These are phyloP conservation scores for Pterophyllum scalare DNA, from an alignment of 2,113 vertebrate species.

Conservation along the genomic window DNA sequence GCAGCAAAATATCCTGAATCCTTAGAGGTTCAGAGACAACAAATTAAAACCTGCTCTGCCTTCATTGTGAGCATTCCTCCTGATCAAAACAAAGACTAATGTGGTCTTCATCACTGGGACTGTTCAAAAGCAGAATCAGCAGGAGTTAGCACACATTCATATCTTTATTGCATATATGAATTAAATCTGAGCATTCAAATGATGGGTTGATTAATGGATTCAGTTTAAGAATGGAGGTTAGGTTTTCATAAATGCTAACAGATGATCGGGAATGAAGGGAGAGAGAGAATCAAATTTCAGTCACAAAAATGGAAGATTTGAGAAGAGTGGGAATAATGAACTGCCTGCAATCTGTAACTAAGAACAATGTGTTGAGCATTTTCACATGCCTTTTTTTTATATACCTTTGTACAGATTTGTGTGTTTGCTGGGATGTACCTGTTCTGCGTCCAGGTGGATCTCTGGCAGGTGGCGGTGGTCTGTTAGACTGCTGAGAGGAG, in stretches of 20 bases:
- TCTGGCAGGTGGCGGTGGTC: conserved; percentile 81
- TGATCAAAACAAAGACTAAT: conserved; percentile 2
- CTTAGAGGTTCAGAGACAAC: conserved; percentile 1
- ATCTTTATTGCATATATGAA: background rate
- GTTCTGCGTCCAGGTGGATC: conserved; percentile 81
- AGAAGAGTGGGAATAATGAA: background rate
- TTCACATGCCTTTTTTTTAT: too few species aligned
- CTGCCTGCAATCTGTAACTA: background rate
- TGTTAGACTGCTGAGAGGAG: conserved; percentile 60
- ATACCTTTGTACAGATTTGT: background rate
- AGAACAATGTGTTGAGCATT: background rate
- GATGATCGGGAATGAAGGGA: background rate
- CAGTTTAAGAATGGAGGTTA: background rate
- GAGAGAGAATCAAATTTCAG: background rate
- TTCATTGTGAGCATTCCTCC: conserved; percentile 36
- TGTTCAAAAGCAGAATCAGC: background rate
- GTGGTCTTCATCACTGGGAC: background rate
- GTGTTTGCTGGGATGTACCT: conserved; percentile 59
- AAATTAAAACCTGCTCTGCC: conserved; percentile 25
- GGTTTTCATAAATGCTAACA: background rate
- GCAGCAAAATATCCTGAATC: background rate
- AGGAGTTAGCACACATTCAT: background rate
- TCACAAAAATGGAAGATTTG: background rate
- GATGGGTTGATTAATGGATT: background rate
- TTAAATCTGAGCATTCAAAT: background rate